Base-by-base conservation (phyloP, 2,797 vertebrate genomes). In the Enteromius afrohamiltoni region DNA sequence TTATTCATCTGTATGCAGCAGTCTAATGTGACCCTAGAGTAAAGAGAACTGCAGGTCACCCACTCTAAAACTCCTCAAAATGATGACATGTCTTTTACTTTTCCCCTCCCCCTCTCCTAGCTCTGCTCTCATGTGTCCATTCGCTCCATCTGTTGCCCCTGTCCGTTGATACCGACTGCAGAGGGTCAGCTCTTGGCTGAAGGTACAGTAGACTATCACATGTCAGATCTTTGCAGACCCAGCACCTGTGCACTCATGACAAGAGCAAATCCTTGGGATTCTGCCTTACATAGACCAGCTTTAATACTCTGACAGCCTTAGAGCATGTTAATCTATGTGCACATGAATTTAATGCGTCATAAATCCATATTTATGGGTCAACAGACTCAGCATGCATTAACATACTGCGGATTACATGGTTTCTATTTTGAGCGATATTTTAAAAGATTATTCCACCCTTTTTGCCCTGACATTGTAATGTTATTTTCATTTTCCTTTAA, bases 121-220 rank as follows among this genome's bases (percentile, higher is more conserved):
- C 14, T 40, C 64, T 76, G 31, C 34, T 49, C 45, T 73, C 81
- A 74, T 83, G 47, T 73, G 79, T 83, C 51, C 42, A 70, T 67
- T 73, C 7, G 11, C 77, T 86, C 77, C 82, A 87, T 87, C 84
- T 86, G 84, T 64, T 84, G 60, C 58, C 40, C 51, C 60, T 77
- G 42, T 85, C 67, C 11, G 5, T 67, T 83, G 64, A 85, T 67
- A 79, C 55, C 53, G 60, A 58, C 69, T 53, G 19, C 70, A n/a
- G 6, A 31, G 77, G 53, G 77, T 45, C 60, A 3, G 11, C 14
- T 49, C 53, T 80, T 83, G 85, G 71, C 64, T 69, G 47, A 77
- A 80, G 71, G 77, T 60, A 74, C 6, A 29, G 69, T 53, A 62
- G 76, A 83, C 65, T 42, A 81, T 77, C 73, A 67, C 73, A 80